Evolutionary conservation across 2,888 invertebrate species (phyloP).

Genomic region (Autographa gamma): DNA sequence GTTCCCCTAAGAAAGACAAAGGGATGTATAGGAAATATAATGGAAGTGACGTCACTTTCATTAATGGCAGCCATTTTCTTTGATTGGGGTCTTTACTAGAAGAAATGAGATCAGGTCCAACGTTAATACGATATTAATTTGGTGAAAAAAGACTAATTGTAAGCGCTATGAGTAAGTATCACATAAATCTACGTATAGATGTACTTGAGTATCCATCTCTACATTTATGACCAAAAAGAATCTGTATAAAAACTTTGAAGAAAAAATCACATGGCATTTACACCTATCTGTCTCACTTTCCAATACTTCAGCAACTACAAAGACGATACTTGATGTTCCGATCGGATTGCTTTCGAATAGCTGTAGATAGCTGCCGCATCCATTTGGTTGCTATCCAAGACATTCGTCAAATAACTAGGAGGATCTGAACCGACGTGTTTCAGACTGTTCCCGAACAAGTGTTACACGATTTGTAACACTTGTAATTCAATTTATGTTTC

Average conservation of each 20-base stretch:
- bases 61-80: conserved; percentile 50
- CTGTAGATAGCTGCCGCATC: conserved; percentile 55
- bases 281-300: conserved; percentile 23
- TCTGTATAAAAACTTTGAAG: too few relatives aligned
- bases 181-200: conserved; percentile 4
- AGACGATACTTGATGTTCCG: conserved; percentile 43
- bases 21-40: conserved; percentile 55
- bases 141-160: conserved; percentile 40
- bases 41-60: conserved; percentile 44
- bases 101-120: conserved; percentile 34
- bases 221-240: too few relatives aligned
- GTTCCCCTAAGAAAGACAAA: conserved; percentile 54
- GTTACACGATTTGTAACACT: conserved; percentile 56
- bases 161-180: background rate
- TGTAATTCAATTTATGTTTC: conserved; percentile 63
- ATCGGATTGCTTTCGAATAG: conserved; percentile 54
- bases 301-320: conserved; percentile 20
- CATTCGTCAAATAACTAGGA: conserved; percentile 71
- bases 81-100: conserved; percentile 48
- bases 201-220: background rate
- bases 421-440: conserved; percentile 46
- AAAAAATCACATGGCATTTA: background rate
- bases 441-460: conserved; percentile 56
- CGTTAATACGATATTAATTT: conserved; percentile 46
- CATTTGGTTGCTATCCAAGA: conserved; percentile 70